Percentiles rank a stretch among this genome's conserved stretches.
These are phyloP conservation scores for Brenthis daphne DNA, from an alignment of 2,888 invertebrate species.

Conservation along the genomic window DNA sequence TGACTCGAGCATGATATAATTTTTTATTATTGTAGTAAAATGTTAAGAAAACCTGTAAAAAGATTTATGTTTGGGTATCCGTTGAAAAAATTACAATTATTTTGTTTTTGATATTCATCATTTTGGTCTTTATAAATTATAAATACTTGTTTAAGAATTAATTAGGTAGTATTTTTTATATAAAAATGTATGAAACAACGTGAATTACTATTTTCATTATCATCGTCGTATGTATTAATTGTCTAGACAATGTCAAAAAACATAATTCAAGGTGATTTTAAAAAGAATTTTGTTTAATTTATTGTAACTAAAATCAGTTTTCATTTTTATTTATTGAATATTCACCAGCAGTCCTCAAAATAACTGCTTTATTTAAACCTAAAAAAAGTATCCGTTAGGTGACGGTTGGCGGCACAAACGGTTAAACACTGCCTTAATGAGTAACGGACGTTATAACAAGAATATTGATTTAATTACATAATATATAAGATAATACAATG, in stretches of 20 bases:
- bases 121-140: too few species aligned
- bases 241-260: constrained; percentile 3
- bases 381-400: constrained; percentile 42
- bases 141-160: too few species aligned
- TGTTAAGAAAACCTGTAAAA: neutral
- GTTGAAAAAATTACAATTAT: too few species aligned
- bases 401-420: constrained; percentile 46
- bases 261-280: neutral
- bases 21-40: neutral
- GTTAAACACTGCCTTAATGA: constrained; percentile 44
- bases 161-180: too few species aligned
- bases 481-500: constrained; percentile 16
- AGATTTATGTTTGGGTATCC: neutral
- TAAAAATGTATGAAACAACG: neutral
- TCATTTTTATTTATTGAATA: neutral
- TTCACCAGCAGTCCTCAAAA: constrained; percentile 18
- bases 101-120: constrained; percentile 8
- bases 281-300: neutral
- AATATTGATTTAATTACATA: constrained; percentile 29
- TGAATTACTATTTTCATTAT: constrained; percentile 6
- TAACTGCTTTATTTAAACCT: constrained; percentile 37
- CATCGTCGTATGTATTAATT: neutral
- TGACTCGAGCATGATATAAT: constrained; percentile 3
- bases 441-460: constrained; percentile 32
- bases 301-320: neutral